A percentile compares a stretch with the other conserved stretches of the same genome.
Evolutionary conservation across 2,888 invertebrate species (phyloP).

Genomic region (Rotaria macrura): DNA sequence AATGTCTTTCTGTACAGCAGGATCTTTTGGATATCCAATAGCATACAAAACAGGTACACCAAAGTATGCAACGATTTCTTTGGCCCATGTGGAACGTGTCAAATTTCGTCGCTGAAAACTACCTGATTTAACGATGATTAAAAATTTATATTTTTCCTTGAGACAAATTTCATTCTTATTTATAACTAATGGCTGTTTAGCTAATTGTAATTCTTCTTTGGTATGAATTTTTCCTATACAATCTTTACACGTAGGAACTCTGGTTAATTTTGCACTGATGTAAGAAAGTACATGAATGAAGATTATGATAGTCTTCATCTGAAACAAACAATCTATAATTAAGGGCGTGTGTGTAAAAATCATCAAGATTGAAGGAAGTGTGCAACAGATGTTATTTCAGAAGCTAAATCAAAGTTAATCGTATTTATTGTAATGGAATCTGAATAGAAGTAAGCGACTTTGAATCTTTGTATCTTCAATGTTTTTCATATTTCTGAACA

Average conservation of each 20-base stretch:
- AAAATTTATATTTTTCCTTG: not conserved
- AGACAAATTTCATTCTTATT: not conserved
- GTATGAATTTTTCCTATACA: conserved; percentile 6
- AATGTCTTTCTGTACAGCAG: not conserved
- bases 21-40: not conserved
- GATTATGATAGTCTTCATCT: not conserved
- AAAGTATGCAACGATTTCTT: not conserved
- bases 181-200: not conserved
- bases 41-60: not conserved
- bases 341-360: too few relatives aligned
- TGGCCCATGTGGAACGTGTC: not conserved
- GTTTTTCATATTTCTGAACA: too few relatives aligned
- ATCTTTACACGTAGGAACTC: not conserved
- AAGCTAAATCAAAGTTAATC: too few relatives aligned
- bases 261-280: not conserved
- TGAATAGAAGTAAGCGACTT: too few relatives aligned
- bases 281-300: not conserved
- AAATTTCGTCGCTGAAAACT: not conserved
- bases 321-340: not conserved
- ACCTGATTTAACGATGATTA: not conserved
- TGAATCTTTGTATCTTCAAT: too few relatives aligned
- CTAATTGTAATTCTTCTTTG: not conserved
- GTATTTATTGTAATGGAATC: too few relatives aligned
- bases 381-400: too few relatives aligned
- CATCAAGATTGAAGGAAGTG: too few relatives aligned